Conservation (phyloP, 2,888 invertebrate species). For the Megalurothrips usitatus region DNA sequence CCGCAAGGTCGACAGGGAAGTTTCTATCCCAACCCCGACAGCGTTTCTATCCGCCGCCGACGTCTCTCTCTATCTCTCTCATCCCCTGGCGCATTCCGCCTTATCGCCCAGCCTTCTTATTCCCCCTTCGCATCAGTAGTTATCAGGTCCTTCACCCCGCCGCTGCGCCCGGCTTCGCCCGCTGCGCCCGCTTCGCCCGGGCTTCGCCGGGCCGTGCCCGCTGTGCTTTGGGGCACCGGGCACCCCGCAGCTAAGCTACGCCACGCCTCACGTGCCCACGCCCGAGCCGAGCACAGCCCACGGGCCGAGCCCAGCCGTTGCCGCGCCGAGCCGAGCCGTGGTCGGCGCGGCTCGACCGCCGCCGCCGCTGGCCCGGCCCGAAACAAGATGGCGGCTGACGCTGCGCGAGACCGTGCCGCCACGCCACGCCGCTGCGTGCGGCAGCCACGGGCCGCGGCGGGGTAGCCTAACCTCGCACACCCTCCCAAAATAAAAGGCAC, state of each 20-base stretch:
- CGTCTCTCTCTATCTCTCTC: too few relatives aligned
- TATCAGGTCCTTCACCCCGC: background rate
- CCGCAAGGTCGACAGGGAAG: too few relatives aligned
- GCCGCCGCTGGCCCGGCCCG: background rate
- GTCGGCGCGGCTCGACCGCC: background rate
- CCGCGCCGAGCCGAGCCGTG: background rate
- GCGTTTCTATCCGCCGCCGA: background rate
- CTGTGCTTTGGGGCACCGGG: background rate
- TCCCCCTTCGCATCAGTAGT: background rate
- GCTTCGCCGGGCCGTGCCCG: background rate
- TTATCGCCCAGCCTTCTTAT: background rate
- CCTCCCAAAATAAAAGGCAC: background rate
- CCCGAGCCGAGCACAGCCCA: background rate
- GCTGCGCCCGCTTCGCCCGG: too few relatives aligned
- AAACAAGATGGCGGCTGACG: slow-evolving; percentile 24
- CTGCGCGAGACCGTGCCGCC: background rate
- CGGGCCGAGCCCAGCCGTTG: background rate
- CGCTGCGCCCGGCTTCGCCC: background rate
- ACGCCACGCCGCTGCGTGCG: background rate
- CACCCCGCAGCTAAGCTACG: background rate
- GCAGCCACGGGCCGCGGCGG: background rate
- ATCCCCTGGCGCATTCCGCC: background rate
- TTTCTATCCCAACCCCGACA: too few relatives aligned
- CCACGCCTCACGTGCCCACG: background rate
- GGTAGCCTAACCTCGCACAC: background rate